Evolutionary conservation across 1,140 invertebrate species (phyloP).

Genomic region (Drosophila pachea): DNA sequence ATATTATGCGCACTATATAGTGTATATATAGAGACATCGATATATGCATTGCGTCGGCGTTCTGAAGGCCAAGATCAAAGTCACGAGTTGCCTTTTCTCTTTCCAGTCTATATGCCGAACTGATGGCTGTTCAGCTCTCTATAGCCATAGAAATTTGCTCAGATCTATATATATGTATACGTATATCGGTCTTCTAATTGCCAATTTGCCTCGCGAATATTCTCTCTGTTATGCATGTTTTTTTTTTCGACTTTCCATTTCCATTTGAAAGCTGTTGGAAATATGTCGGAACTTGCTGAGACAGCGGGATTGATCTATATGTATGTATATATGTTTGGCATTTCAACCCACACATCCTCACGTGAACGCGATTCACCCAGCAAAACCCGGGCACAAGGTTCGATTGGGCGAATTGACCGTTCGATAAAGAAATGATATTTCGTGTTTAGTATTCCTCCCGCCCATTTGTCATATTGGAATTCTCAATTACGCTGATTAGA

Average conservation of each 20-base stretch:
- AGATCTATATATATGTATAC: slow-evolving; percentile 15
- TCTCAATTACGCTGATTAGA: slow-evolving; percentile 51
- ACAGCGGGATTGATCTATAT: slow-evolving; percentile 11
- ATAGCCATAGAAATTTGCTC: not conserved
- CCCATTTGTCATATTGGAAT: slow-evolving; percentile 9
- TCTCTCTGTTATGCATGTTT: not conserved
- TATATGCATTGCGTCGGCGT: slow-evolving; percentile 24
- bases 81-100: slow-evolving; percentile 49
- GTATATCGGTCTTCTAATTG: slow-evolving; percentile 24
- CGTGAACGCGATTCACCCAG: slow-evolving; percentile 49
- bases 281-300: no score
- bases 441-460: not conserved
- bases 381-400: slow-evolving; percentile 24
- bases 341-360: slow-evolving; percentile 49
- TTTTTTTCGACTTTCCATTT: no score
- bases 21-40: not conserved
- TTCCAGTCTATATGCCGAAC: no score
- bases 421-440: slow-evolving; percentile 35
- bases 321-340: slow-evolving; percentile 3
- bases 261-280: no score
- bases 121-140: not conserved
- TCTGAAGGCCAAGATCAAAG: slow-evolving; percentile 75
- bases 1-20: not conserved
- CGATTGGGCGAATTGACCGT: slow-evolving; percentile 14
- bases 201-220: slow-evolving; percentile 40